Evolutionary conservation across 2,888 invertebrate genomes (phyloP).

Genomic region (Hipparchia sbordonii): DNA sequence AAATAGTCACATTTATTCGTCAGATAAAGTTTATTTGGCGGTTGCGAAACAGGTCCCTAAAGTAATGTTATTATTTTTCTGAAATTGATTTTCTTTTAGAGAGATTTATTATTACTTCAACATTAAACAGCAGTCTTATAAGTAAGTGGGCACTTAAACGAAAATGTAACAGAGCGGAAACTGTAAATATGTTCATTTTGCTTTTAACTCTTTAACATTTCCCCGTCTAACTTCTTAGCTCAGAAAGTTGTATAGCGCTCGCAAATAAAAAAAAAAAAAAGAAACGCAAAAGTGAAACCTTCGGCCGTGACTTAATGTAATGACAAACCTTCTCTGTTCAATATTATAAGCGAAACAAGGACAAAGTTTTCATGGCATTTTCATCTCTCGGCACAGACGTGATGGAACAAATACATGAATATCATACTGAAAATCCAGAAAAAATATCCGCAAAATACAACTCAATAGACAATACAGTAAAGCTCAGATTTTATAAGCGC

Average conservation of each 20-base stretch:
- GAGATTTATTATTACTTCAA: neutral
- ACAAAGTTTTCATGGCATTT: slow-evolving; percentile 75
- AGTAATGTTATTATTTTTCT: neutral
- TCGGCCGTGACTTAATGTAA: slow-evolving; percentile 69
- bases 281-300: slow-evolving; percentile 34
- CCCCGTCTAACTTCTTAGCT: slow-evolving; percentile 17
- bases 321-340: slow-evolving; percentile 61
- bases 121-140: slow-evolving; percentile 16
- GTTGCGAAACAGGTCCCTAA: too few relatives aligned
- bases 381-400: slow-evolving; percentile 76
- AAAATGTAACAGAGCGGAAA: slow-evolving; percentile 19
- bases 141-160: slow-evolving; percentile 13
- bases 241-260: slow-evolving; percentile 26
- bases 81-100: neutral
- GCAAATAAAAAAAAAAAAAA: slow-evolving; percentile 4
- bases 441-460: slow-evolving; percentile 56
- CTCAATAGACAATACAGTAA: slow-evolving; percentile 59
- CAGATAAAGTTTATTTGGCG: too few relatives aligned
- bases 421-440: slow-evolving; percentile 77
- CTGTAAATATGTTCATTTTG: slow-evolving; percentile 24
- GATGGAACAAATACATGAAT: slow-evolving; percentile 80
- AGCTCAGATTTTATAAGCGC: slow-evolving; percentile 64
- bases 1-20: too few relatives aligned
- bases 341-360: slow-evolving; percentile 62
- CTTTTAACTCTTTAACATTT: slow-evolving; percentile 24